A percentile compares a stretch with the other conserved stretches of the same genome.
Conservation (phyloP, 2,113 vertebrate species). For the Sceloporus tristichus region DNA sequence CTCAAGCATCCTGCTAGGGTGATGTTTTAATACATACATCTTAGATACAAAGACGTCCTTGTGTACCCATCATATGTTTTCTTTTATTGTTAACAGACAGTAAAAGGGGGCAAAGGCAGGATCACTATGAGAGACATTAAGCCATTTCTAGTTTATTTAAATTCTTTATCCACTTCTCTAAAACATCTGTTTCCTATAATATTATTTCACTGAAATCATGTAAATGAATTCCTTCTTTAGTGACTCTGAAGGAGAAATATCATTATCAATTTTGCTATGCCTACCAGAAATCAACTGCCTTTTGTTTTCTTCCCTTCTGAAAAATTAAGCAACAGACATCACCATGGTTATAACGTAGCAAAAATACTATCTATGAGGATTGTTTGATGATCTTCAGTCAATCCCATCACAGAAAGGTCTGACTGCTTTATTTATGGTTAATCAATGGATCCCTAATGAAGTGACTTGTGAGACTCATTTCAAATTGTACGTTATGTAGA, state of each 20-base stretch:
- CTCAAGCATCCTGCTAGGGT: no score
- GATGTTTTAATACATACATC: neutral
- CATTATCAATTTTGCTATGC: conserved; percentile 25
- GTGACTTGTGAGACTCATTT: neutral
- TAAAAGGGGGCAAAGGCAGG: neutral
- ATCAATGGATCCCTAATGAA: neutral
- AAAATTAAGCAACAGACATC: conserved; percentile 42
- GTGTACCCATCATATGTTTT: neutral
- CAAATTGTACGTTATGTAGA: neutral
- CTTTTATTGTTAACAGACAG: conserved; percentile 31
- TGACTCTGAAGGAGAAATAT: conserved; percentile 35
- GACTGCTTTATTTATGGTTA: neutral
- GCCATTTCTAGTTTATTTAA: conserved; percentile 10
- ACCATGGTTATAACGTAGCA: neutral
- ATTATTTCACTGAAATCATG: neutral
- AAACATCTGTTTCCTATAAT: conserved; percentile 30
- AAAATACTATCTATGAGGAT: neutral
- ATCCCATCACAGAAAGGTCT: neutral
- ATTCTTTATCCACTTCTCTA: conserved; percentile 27
- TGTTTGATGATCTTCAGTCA: neutral
- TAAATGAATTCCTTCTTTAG: conserved; percentile 24
- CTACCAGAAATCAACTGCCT: neutral
- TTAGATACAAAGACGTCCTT: neutral
- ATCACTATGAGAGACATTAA: neutral
- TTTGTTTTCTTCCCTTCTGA: conserved; percentile 39